Evolutionary conservation across 2,888 invertebrate species (phyloP).

Genomic region (Bimastos eiseni): DNA sequence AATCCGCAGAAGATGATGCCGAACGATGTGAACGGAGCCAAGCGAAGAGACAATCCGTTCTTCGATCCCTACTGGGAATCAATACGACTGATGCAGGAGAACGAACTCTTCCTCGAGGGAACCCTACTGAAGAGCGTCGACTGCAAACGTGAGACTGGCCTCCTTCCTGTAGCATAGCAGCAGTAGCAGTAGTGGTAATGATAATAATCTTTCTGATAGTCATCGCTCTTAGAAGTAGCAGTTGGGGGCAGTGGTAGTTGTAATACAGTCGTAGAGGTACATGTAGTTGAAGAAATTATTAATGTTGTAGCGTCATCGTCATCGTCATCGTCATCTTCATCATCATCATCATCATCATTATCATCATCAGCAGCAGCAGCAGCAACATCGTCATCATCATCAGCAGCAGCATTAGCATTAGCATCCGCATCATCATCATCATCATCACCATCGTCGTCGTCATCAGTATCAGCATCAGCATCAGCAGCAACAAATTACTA

Average conservation of each 20-base stretch:
- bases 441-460: not conserved
- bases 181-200: too few relatives aligned
- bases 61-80: conserved; percentile 38
- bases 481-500: too few relatives aligned
- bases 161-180: not conserved
- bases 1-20: conserved; percentile 38
- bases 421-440: not conserved
- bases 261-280: not conserved
- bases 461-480: not conserved
- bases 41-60: conserved; percentile 25
- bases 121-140: conserved; percentile 51
- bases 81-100: conserved; percentile 40
- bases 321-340: conserved; percentile 26
- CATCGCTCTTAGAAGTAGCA: conserved; percentile 9
- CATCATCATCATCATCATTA: conserved; percentile 30
- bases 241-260: not conserved
- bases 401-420: conserved; percentile 24
- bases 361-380: conserved; percentile 29
- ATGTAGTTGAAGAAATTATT: too few relatives aligned
- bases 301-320: not conserved
- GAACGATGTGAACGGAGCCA: not conserved
- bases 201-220: too few relatives aligned
- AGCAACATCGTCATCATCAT: conserved; percentile 29
- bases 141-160: conserved; percentile 45
- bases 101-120: conserved; percentile 51